Evolutionary conservation across 2,113 vertebrate species (phyloP).

Genomic region (Blennius ocellaris): DNA sequence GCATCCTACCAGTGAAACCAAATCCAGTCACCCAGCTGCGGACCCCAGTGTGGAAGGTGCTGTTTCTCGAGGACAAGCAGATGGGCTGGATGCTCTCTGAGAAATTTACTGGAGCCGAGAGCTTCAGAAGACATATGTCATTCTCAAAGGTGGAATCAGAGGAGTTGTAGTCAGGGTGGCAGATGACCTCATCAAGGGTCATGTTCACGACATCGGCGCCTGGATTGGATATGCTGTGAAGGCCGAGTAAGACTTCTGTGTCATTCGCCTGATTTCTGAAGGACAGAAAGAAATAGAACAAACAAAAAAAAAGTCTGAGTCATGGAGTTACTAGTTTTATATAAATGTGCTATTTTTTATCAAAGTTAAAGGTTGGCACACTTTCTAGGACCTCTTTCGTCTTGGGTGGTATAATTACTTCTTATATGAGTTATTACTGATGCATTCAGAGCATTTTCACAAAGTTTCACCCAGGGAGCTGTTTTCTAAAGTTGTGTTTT

Average conservation of each 20-base stretch:
- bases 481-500: too few relatives aligned
- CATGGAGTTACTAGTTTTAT: too few relatives aligned
- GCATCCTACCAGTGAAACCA: neutral
- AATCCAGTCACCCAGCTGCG: conserved; percentile 69
- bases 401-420: too few relatives aligned
- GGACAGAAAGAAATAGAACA: neutral
- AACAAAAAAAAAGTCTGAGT: too few relatives aligned
- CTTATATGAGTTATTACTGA: too few relatives aligned
- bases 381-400: too few relatives aligned
- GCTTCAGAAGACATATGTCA: conserved; percentile 82
- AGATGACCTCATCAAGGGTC: neutral
- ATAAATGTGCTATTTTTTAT: too few relatives aligned
- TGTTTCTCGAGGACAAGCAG: conserved; percentile 77
- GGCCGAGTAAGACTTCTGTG: conserved; percentile 26
- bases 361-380: too few relatives aligned
- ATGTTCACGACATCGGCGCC: conserved; percentile 9
- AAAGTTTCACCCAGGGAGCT: too few relatives aligned
- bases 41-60: conserved; percentile 34
- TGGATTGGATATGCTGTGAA: neutral
- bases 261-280: fast-evolving
- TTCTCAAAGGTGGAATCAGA: conserved; percentile 53
- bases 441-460: too few relatives aligned
- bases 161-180: conserved; percentile 56
- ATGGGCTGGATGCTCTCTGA: conserved; percentile 70
- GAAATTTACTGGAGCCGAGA: conserved; percentile 47